phyloP scores from a whole-genome alignment of 2,113 vertebrate species.

The Centropus bengalensis region DNA sequence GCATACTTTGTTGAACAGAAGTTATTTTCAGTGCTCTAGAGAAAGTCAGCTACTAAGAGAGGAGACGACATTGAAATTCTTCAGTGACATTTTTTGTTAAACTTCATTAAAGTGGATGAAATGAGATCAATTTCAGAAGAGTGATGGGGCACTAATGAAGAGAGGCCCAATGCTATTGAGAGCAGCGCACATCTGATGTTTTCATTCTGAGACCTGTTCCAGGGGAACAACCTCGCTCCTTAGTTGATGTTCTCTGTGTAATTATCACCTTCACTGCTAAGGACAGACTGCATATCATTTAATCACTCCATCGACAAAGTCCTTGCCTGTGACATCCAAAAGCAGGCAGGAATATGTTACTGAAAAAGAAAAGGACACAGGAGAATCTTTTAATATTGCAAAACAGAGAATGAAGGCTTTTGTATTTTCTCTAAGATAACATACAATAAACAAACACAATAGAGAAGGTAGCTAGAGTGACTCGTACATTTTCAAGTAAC shows the following conservation, averaged over 20 bases:
- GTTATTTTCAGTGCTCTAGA: conserved; percentile 5
- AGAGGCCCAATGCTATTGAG: background rate
- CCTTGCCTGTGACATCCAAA: conserved; percentile 35
- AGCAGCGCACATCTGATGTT: conserved; percentile 14
- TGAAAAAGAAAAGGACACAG: background rate
- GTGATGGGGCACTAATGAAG: conserved; percentile 61
- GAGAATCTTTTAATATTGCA: background rate
- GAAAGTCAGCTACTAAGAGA: conserved; percentile 3
- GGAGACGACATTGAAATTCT: conserved; percentile 50
- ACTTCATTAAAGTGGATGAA: conserved; percentile 72
- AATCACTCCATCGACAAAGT: conserved; percentile 58
- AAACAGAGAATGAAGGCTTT: background rate
- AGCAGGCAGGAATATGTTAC: background rate
- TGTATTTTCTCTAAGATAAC: background rate
- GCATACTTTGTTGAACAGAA: background rate
- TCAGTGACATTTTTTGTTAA: conserved; percentile 50
- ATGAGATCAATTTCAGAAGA: conserved; percentile 66
- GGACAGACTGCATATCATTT: conserved; percentile 41
- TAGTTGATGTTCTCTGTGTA: conserved; percentile 1
- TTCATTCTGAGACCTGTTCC: conserved; percentile 39
- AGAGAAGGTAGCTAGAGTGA: background rate
- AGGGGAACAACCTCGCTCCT: conserved; percentile 6
- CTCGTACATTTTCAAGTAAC: background rate
- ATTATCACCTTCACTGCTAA: conserved; percentile 61
- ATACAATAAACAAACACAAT: background rate